Percentiles rank a stretch among this genome's conserved stretches.
Evolutionary conservation across 2,888 invertebrate species (phyloP).

Genomic region (Allolobophora icterica): DNA sequence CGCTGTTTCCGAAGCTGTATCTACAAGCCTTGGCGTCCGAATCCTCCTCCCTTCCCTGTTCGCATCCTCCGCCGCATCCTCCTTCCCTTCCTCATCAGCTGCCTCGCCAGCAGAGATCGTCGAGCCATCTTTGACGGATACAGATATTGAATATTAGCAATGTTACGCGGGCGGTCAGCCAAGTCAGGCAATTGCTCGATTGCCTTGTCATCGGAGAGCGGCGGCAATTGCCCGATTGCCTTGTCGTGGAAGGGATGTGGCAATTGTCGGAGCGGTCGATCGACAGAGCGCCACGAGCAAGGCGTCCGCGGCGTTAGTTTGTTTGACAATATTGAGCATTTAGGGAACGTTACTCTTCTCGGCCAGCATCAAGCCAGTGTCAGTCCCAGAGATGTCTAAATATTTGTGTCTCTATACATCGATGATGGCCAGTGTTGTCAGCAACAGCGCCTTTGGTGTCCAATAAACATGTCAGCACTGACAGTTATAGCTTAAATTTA

Average conservation of each 20-base stretch:
- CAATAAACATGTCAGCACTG: background rate
- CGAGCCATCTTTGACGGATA: constrained; percentile 2
- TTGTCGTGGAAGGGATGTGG: background rate
- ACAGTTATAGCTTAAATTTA: background rate
- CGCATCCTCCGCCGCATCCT: background rate
- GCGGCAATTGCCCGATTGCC: too few relatives aligned
- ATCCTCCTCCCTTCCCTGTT: background rate
- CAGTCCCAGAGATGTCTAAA: background rate
- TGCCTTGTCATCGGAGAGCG: constrained; percentile 10
- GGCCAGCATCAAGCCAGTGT: background rate
- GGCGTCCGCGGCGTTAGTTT: background rate
- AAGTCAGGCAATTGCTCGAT: constrained; percentile 6
- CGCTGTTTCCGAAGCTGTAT: background rate
- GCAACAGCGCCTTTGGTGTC: background rate
- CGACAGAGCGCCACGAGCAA: background rate
- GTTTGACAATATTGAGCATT: background rate
- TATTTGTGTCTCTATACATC: background rate
- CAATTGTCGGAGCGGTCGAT: background rate
- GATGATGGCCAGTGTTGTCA: background rate
- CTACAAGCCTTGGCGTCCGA: background rate
- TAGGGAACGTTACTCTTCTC: background rate
- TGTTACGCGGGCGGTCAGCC: constrained; percentile 4
- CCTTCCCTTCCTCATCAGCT: background rate
- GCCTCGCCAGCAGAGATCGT: background rate
- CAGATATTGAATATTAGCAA: constrained; percentile 12